phyloP scores from a whole-genome alignment of 2,797 vertebrate genomes.

The Lates japonicus region DNA sequence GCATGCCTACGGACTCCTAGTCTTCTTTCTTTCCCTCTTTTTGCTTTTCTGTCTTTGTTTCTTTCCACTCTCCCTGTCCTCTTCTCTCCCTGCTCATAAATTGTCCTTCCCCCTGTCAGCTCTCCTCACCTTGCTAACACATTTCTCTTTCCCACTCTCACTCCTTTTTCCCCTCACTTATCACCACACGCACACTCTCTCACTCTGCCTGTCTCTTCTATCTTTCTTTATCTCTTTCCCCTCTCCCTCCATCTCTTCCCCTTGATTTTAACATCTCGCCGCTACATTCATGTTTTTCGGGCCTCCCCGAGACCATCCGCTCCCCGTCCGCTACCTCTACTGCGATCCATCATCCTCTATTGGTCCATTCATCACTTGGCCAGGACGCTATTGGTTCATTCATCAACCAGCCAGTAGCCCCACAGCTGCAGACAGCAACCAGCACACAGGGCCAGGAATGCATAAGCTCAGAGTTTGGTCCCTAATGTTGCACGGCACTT shows the following conservation, averaged over 20 bases:
- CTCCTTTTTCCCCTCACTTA: conserved; percentile 60
- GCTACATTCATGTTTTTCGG: conserved; percentile 67
- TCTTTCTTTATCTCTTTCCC: conserved; percentile 44
- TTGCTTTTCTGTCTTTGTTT: conserved; percentile 18
- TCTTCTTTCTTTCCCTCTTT: conserved; percentile 20
- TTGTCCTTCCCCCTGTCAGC: conserved; percentile 58
- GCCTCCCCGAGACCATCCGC: conserved; percentile 48
- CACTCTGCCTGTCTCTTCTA: conserved; percentile 47
- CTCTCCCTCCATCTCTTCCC: conserved; percentile 21
- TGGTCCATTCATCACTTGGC: conserved; percentile 78
- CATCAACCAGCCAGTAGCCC: conserved; percentile 64
- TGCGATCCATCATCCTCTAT: conserved; percentile 79
- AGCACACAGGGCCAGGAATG: conserved; percentile 68
- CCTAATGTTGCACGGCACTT: conserved; percentile 54
- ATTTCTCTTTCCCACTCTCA: conserved; percentile 56
- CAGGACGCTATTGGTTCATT: conserved; percentile 70
- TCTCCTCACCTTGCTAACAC: conserved; percentile 57
- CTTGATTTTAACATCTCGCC: conserved; percentile 64
- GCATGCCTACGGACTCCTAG: not conserved
- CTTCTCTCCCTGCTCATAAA: conserved; percentile 53
- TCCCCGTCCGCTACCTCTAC: conserved; percentile 45
- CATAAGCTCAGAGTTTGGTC: conserved; percentile 49
- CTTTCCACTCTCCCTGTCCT: conserved; percentile 32
- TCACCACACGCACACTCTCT: conserved; percentile 44
- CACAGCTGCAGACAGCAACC: conserved; percentile 68